Conservation (phyloP, 35 echinoderm and acorn worm species). For the Ophioderma brevispina region DNA sequence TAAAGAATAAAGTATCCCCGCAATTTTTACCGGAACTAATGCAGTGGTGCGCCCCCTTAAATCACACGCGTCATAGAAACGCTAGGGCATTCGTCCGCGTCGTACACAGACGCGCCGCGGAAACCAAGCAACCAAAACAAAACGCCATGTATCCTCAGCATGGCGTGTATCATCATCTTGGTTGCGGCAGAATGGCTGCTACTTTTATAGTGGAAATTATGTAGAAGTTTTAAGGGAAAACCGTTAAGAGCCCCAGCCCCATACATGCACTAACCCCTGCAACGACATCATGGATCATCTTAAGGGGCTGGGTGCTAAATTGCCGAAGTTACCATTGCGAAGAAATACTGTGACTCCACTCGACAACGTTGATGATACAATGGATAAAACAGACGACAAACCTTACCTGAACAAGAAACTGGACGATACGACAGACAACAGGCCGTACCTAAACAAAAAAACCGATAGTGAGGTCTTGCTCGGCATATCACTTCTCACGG, state of each 20-base stretch:
- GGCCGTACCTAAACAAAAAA: background rate
- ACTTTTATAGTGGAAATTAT: too few species aligned
- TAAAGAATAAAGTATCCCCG: too few species aligned
- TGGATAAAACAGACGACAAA: background rate
- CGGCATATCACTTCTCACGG: background rate
- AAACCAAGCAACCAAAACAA: too few species aligned
- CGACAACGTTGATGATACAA: background rate
- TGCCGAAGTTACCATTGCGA: background rate
- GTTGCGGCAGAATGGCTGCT: too few species aligned
- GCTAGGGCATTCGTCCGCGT: background rate
- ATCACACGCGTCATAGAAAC: too few species aligned
- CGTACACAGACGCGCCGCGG: background rate
- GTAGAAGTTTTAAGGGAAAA: too few species aligned
- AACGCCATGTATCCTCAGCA: background rate
- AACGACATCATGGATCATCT: too few species aligned
- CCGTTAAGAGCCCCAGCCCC: too few species aligned
- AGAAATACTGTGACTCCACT: background rate
- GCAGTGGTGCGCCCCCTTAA: background rate
- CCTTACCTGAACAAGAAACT: background rate
- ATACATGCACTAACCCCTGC: too few species aligned
- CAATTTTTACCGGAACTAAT: slow-evolving; percentile 1
- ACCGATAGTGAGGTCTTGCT: background rate
- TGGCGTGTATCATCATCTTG: too few species aligned
- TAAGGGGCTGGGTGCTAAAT: background rate
- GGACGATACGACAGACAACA: background rate